Conservation (phyloP, 2,113 vertebrate genomes). For the Apus apus region DNA sequence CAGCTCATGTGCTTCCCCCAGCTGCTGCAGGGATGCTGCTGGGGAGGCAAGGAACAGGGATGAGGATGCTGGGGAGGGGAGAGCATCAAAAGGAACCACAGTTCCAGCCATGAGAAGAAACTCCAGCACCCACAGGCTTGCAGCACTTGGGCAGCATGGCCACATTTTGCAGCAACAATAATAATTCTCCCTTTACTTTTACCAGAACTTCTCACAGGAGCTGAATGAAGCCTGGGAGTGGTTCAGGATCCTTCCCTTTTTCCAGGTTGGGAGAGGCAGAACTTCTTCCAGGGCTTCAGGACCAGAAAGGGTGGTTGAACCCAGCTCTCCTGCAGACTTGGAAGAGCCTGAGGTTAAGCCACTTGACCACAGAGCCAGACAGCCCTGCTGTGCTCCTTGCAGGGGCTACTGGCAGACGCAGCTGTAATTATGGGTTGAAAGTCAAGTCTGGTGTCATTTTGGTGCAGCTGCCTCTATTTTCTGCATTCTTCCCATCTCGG, state of each 20-base stretch:
- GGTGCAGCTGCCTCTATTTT: not conserved
- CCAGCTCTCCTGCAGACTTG: not conserved
- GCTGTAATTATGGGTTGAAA: not conserved
- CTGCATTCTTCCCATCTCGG: not conserved
- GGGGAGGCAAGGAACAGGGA: not conserved
- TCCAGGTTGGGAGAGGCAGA: not conserved
- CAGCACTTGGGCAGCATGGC: fast-evolving
- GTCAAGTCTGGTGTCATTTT: not conserved
- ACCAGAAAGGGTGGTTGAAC: not conserved
- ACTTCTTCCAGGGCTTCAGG: not conserved
- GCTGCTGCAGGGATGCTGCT: not conserved
- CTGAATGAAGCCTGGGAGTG: not conserved
- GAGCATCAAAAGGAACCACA: not conserved
- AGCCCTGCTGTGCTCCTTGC: not conserved
- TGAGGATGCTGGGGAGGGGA: not conserved
- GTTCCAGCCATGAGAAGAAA: not conserved
- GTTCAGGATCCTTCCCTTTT: not conserved
- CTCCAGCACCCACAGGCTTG: not conserved
- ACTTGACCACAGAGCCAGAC: not conserved
- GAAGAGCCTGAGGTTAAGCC: not conserved
- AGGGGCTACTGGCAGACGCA: not conserved
- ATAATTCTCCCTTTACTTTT: not conserved
- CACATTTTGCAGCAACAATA: not conserved
- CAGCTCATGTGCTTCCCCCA: too few species aligned
- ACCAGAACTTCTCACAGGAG: not conserved